A percentile compares a stretch with the other conserved stretches of the same genome.
These are phyloP conservation scores for Sphaerodactylus townsendi DNA, from an alignment of 2,113 vertebrate genomes.

Conservation along the genomic window DNA sequence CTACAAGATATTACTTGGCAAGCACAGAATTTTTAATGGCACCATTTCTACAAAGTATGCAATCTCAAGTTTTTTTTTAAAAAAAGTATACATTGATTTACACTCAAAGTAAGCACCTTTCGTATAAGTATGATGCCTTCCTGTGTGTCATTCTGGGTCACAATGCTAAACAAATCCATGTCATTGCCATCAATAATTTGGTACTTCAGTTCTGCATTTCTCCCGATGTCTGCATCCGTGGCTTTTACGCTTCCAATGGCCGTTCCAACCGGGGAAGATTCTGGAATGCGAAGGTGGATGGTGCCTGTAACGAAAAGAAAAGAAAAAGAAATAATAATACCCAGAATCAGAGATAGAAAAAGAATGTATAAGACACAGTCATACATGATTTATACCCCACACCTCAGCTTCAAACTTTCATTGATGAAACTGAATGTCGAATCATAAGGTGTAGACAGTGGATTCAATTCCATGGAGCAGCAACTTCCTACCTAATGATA, in stretches of 20 bases:
- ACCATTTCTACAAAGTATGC: not conserved
- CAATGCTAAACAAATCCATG: conserved; percentile 81
- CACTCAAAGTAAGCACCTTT: conserved; percentile 68
- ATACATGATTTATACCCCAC: not conserved
- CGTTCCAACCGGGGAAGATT: conserved; percentile 77
- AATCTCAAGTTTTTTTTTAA: too few species aligned
- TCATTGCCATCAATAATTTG: conserved; percentile 80
- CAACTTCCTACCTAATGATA: not conserved
- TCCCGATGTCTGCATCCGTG: conserved; percentile 79
- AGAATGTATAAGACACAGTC: not conserved
- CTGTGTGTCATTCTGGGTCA: conserved; percentile 79
- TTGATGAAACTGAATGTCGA: not conserved
- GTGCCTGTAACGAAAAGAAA: conserved; percentile 69
- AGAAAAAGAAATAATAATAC: conserved; percentile 25
- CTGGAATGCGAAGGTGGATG: conserved; percentile 77
- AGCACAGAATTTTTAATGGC: not conserved
- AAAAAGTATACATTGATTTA: not conserved
- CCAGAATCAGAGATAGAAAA: conserved; percentile 35
- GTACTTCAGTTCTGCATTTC: conserved; percentile 83
- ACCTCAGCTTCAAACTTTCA: not conserved
- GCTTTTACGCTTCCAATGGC: conserved; percentile 81
- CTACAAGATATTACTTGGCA: not conserved
- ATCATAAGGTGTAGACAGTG: not conserved
- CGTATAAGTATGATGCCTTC: conserved; percentile 80
- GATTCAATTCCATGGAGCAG: not conserved